Conservation (phyloP, 1,140 invertebrate genomes). For the Antheraea mylitta region DNA sequence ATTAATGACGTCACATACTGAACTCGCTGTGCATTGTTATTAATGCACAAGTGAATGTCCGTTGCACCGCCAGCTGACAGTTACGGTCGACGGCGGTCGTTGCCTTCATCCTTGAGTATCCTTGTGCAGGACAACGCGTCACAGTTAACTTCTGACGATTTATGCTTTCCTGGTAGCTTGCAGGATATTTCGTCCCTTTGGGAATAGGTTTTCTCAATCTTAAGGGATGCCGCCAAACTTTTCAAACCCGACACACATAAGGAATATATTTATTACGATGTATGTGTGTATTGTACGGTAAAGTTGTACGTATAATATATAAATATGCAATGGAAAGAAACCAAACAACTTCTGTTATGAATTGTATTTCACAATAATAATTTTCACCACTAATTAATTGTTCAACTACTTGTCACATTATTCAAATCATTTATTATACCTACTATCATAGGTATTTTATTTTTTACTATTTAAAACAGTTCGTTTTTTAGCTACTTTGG, state of each 20-base stretch:
- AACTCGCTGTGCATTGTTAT: slow-evolving; percentile 19
- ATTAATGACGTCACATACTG: neutral
- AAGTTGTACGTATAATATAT: too few species aligned
- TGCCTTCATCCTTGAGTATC: slow-evolving; percentile 71
- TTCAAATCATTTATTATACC: too few species aligned
- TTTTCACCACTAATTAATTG: too few species aligned
- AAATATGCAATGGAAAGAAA: too few species aligned
- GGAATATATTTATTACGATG: too few species aligned
- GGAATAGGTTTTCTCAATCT: slow-evolving; percentile 53
- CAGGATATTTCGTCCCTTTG: slow-evolving; percentile 80
- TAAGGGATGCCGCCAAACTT: slow-evolving; percentile 21
- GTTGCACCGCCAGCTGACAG: slow-evolving; percentile 24
- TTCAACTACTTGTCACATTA: too few species aligned
- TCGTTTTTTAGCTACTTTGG: too few species aligned
- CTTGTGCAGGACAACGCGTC: slow-evolving; percentile 69
- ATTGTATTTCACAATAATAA: too few species aligned
- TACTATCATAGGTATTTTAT: too few species aligned
- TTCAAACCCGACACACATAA: neutral
- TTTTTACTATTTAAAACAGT: too few species aligned
- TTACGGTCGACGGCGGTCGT: slow-evolving; percentile 45
- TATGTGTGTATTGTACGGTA: too few species aligned
- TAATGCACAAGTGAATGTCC: slow-evolving; percentile 51
- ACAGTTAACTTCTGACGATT: slow-evolving; percentile 45
- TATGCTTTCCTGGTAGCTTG: slow-evolving; percentile 71
- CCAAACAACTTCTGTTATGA: too few species aligned